These are phyloP conservation scores for Casuarius casuarius DNA, from an alignment of 2,113 vertebrate genomes.

Conservation along the genomic window DNA sequence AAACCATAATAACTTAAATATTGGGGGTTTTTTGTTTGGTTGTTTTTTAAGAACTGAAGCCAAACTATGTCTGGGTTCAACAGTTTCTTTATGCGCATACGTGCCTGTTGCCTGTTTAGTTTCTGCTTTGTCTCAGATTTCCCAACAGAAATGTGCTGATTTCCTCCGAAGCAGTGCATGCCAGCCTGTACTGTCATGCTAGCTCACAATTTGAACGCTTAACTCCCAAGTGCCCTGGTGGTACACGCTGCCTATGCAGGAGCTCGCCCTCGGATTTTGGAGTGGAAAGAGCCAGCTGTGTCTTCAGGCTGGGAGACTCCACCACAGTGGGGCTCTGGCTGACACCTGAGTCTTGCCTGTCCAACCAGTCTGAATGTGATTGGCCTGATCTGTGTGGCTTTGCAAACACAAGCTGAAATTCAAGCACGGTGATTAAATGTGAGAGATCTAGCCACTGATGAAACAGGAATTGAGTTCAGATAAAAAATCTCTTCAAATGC, in stretches of 20 bases:
- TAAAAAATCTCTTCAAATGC: not conserved
- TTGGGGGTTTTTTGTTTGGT: not conserved
- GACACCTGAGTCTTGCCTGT: not conserved
- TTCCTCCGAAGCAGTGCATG: not conserved
- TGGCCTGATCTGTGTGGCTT: not conserved
- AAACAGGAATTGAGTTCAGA: not conserved
- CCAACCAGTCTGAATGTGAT: fast-evolving
- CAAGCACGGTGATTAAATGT: not conserved
- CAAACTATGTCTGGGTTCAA: not conserved
- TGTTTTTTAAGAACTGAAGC: not conserved
- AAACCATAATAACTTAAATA: not conserved
- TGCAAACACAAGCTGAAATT: fast-evolving
- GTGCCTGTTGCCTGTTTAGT: not conserved
- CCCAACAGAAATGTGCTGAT: not conserved
- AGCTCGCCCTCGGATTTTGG: not conserved
- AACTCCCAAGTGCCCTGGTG: not conserved
- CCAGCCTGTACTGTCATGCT: not conserved
- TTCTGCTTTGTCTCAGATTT: not conserved
- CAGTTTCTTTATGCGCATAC: not conserved
- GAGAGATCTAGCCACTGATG: not conserved
- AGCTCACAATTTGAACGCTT: not conserved
- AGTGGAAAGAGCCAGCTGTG: not conserved
- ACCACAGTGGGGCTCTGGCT: not conserved
- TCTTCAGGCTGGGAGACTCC: not conserved
- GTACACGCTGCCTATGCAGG: fast-evolving